Conservation (phyloP, 2,113 vertebrate genomes). For the Tylochromis polylepis region DNA sequence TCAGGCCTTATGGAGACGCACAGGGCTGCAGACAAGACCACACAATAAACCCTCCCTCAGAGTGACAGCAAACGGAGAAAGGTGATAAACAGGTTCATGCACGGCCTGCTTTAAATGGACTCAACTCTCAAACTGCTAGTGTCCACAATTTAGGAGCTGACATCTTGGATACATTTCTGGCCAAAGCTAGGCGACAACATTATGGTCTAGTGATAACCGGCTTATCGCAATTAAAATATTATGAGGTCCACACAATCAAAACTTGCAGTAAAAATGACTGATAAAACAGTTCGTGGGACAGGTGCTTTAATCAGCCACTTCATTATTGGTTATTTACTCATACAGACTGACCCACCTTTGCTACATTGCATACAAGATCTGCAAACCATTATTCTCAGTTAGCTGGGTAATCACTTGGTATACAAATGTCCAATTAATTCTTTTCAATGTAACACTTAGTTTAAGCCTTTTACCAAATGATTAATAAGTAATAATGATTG, state of each 20-base stretch:
- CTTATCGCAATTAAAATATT: neutral
- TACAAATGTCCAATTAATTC: neutral
- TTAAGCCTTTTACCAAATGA: too few species aligned
- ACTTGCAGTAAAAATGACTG: neutral
- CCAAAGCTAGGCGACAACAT: neutral
- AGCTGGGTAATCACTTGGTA: neutral
- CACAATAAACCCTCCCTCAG: slow-evolving; percentile 17
- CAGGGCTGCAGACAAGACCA: slow-evolving; percentile 13
- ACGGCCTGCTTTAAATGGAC: neutral
- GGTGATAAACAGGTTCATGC: slow-evolving; percentile 7
- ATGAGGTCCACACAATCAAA: neutral
- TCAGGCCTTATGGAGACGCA: slow-evolving; percentile 22
- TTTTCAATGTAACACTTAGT: too few species aligned
- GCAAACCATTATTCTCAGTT: neutral
- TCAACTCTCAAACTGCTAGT: neutral
- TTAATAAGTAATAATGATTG: neutral
- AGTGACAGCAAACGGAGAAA: slow-evolving; percentile 15
- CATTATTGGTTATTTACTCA: neutral
- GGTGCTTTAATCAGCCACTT: neutral
- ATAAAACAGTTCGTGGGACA: neutral
- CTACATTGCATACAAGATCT: neutral
- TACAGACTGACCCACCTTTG: neutral
- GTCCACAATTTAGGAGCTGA: neutral
- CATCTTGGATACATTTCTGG: neutral
- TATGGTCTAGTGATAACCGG: neutral